Base-by-base conservation (phyloP, 2,113 vertebrate species). In the Mugil cephalus region DNA sequence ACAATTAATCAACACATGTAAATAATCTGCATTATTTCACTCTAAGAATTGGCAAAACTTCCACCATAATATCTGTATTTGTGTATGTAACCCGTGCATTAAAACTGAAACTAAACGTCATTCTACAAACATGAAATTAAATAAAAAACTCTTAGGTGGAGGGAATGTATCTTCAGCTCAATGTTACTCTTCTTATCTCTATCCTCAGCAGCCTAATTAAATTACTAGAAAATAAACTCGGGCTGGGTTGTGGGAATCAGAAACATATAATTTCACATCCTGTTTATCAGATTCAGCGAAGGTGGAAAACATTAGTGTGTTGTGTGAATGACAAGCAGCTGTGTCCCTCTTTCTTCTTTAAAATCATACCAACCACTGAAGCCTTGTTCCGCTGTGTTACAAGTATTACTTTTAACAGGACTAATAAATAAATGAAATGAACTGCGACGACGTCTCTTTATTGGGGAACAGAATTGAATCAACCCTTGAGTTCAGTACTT, bases 391-490 rank as follows among this genome's bases (percentile, higher is more conserved):
- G n/a, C 8, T 17, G 36, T 53, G 34, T 51, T 61, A 60, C 21
- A 17, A 30, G 36, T 53, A 19, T 51, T 61, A 60, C 21, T 39
- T 72, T 15, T 13, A 64, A 30, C 43, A 71, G 19, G 1, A 48
- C 9, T 51, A 35, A 67, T 38, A 51, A 18, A 30, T 30, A 30
- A 30, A 30, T 30, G 2, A 30, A 30, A 30, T 30, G 3, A 30
- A 30, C 24, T 30, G 24, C 5, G 24, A 30, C 8, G 30, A 65
- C 52, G 39, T n/a, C 62, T 42, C 36, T 50, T 71, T 51, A 54
- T 54, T 12, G n/a, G n/a, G 14, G 35, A 12, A 61, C 62, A 17
- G 68, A 42, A 38, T 6, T 35, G 5, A n/a, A 39, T 30, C 24
- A 30, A 30, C 24, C 24, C 24, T 30, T 30, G 2, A 48, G 15